Evolutionary conservation across 2,888 invertebrate genomes (phyloP), one percentile per base, ranked within the genome.

Genomic region (Notodromas monacha): DNA sequence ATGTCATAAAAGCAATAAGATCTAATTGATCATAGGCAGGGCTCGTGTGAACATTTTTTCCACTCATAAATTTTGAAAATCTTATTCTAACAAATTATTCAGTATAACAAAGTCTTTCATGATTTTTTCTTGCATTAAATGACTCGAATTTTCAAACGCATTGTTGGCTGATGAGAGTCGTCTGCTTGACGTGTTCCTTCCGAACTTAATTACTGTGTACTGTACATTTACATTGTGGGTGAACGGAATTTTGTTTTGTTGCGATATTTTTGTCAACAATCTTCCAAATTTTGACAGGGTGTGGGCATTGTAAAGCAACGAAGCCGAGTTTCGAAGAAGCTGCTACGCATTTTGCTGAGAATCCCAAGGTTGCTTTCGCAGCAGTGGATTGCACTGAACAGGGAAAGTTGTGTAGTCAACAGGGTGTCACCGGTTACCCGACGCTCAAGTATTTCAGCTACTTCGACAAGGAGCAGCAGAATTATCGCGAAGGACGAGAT

Each of bases 271-370:
- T 31, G 4, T 15, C n/a, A n/a, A n/a, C n/a, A n/a, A n/a, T n/a
- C n/a, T n/a, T n/a, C n/a, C n/a, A n/a, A n/a, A n/a, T 32, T 31
- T 38, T 40, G 43, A 26, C 38, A 74, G 76, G 77, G 77, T 79
- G 79, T 46, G 76, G 76, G 1, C 76, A 77, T 47, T 79, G 77
- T 45, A 77, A 77, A 45, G 64, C 61, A 40, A 64, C 73, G 0
- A 79, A 79, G 48, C 76, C 77, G 1, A 73, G 69, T 43, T 68
- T 63, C 43, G 60, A 59, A 29, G 57, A 55, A 15, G 76, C 77
- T 2, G 76, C 76, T 1, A 64, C 63, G 29, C 48, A 54, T 14
- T 64, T 70, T 40, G 63, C 61, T 28, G 70, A 74, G 38, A 69
- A 74, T 43, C 55, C 67, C 4, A 65, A 68, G 50, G 61, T 73